phyloP scores from a whole-genome alignment of 2,888 invertebrate species.

The Apeira syringaria region DNA sequence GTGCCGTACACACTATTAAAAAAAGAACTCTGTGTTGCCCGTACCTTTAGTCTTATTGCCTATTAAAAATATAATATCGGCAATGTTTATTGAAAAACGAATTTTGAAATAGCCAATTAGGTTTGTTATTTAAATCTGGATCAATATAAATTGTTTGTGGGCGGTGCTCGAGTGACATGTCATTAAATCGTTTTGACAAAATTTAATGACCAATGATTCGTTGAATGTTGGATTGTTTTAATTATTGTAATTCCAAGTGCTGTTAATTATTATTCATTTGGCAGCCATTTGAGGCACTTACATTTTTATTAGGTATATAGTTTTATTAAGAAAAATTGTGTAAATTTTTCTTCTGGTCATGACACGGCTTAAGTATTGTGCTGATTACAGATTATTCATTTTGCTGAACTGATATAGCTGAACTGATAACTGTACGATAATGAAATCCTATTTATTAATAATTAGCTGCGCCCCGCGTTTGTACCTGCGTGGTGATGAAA shows the following conservation, averaged over 20 bases:
- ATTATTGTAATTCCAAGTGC: constrained; percentile 15
- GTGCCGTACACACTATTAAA: constrained; percentile 51
- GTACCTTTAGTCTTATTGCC: constrained; percentile 62
- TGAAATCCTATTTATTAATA: no score
- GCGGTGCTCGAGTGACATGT: constrained; percentile 57
- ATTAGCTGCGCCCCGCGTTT: no score
- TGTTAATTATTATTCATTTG: constrained; percentile 9
- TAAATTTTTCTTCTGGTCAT: no score
- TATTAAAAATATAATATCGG: constrained; percentile 71
- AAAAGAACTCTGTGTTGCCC: constrained; percentile 36
- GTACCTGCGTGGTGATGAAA: no score
- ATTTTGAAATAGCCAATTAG: constrained; percentile 70
- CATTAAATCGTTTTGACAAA: constrained; percentile 54
- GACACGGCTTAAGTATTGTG: no score
- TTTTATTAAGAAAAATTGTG: no score
- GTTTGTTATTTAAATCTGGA: constrained; percentile 33
- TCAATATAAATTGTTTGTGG: constrained; percentile 43
- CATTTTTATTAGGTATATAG: no score
- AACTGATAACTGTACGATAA: no score
- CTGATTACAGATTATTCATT: no score
- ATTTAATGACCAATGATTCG: constrained; percentile 34
- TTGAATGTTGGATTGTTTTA: constrained; percentile 23
- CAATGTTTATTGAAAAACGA: constrained; percentile 72
- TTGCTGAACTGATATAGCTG: no score
- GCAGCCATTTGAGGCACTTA: constrained; percentile 6